phyloP scores from a whole-genome alignment of 2,797 vertebrate genomes.

The Harpagifer antarcticus region DNA sequence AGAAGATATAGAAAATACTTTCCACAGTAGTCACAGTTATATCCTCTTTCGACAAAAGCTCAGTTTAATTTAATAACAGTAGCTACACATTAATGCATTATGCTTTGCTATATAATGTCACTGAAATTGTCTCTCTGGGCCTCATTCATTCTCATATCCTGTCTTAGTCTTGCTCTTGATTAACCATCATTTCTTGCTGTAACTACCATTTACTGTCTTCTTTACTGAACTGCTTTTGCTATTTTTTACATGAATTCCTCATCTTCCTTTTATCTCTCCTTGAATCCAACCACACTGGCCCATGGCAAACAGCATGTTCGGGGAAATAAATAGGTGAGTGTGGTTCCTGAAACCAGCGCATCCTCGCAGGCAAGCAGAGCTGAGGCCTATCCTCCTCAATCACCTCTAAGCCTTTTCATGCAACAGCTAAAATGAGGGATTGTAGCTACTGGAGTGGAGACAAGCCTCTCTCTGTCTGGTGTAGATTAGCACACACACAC shows the following conservation, averaged over 20 bases:
- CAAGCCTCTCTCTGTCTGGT: slow-evolving; percentile 69
- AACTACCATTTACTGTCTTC: slow-evolving; percentile 1
- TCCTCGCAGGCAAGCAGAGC: slow-evolving; percentile 43
- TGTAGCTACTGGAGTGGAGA: slow-evolving; percentile 62
- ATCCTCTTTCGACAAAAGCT: slow-evolving; percentile 21
- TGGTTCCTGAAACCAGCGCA: slow-evolving; percentile 49
- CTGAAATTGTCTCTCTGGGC: slow-evolving; percentile 26
- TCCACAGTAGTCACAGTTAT: slow-evolving; percentile 15
- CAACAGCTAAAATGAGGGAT: slow-evolving; percentile 72
- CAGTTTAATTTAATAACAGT: slow-evolving; percentile 18
- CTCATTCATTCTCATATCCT: slow-evolving; percentile 24
- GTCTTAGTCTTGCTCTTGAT: slow-evolving; percentile 15
- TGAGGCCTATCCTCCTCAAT: slow-evolving; percentile 65
- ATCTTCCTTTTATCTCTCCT: slow-evolving; percentile 23
- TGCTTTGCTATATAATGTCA: slow-evolving; percentile 7
- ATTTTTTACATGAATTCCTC: slow-evolving; percentile 21
- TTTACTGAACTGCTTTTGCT: slow-evolving; percentile 23
- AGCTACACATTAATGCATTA: slow-evolving; percentile 20
- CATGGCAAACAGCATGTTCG: slow-evolving; percentile 44
- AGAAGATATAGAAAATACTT: neutral
- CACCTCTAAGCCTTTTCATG: slow-evolving; percentile 62
- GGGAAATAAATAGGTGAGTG: slow-evolving; percentile 49
- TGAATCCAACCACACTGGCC: slow-evolving; percentile 18
- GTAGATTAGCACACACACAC: slow-evolving; percentile 65
- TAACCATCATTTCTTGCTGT: neutral